Conservation (phyloP, 2,113 vertebrate genomes). For the Gorilla gorilla region DNA sequence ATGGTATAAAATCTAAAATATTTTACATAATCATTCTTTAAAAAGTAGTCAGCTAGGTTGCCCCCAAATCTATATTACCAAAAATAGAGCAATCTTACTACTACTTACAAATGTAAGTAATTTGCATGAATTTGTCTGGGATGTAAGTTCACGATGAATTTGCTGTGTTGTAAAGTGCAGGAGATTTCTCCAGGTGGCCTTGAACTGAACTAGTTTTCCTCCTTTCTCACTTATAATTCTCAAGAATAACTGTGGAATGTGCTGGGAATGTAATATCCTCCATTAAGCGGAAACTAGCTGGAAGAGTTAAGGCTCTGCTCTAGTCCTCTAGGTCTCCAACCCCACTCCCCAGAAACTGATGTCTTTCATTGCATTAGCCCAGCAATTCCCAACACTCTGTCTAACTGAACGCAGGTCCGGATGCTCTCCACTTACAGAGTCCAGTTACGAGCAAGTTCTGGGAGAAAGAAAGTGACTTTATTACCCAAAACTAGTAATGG, state of each 20-base stretch:
- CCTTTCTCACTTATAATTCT: neutral
- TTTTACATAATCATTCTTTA: neutral
- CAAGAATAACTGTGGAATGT: neutral
- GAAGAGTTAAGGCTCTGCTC: neutral
- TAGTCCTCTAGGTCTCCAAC: neutral
- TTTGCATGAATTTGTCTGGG: no score
- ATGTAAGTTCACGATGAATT: neutral
- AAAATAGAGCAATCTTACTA: neutral
- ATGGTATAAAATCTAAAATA: neutral
- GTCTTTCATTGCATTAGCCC: neutral
- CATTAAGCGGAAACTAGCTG: neutral
- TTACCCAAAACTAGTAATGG: no score
- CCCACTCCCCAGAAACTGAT: neutral
- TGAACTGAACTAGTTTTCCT: neutral
- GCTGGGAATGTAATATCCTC: neutral
- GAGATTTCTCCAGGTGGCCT: neutral
- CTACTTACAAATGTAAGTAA: neutral
- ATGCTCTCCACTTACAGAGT: no score
- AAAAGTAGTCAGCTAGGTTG: neutral
- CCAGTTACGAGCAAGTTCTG: no score
- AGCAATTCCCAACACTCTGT: neutral
- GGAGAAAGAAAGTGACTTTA: no score
- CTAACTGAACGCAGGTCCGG: no score
- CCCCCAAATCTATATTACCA: neutral
- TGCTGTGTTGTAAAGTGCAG: neutral